These are phyloP conservation scores for Pseudanteris insignis DNA, from an alignment of 2,888 invertebrate species.

Conservation along the genomic window DNA sequence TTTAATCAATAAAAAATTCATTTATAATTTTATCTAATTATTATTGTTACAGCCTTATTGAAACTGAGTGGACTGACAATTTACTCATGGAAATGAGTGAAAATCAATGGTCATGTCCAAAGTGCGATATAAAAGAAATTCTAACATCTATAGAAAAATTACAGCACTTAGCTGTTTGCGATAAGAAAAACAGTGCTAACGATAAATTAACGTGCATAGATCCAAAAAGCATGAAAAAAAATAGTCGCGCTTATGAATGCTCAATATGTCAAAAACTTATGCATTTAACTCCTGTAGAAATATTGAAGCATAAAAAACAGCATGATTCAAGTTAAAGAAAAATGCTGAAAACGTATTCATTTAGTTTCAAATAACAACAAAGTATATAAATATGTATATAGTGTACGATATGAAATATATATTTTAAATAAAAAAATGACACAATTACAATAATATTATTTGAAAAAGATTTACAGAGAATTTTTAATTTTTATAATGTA, in stretches of 20 bases:
- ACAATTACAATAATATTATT: too few species aligned
- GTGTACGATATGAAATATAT: too few species aligned
- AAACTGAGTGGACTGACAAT: conserved; percentile 75
- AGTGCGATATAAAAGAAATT: conserved; percentile 73
- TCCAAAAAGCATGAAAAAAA: conserved; percentile 61
- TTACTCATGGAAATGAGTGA: conserved; percentile 71
- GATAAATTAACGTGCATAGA: conserved; percentile 55
- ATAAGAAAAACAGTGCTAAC: conserved; percentile 53
- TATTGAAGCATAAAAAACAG: conserved; percentile 82
- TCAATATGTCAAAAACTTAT: conserved; percentile 75
- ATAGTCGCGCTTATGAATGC: conserved; percentile 77
- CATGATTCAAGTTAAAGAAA: too few species aligned
- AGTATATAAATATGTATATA: too few species aligned
- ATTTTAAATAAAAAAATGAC: too few species aligned
- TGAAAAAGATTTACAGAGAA: too few species aligned
- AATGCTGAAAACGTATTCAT: too few species aligned
- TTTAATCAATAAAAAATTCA: conserved; percentile 5
- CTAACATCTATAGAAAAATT: conserved; percentile 77
- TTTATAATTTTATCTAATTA: too few species aligned
- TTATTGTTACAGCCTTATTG: conserved; percentile 70
- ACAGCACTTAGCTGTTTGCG: conserved; percentile 72
- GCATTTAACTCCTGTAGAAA: conserved; percentile 81
- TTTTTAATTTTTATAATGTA: too few species aligned
- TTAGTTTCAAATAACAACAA: too few species aligned
- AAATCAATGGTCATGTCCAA: conserved; percentile 77